Evolutionary conservation across 2,797 vertebrate species (phyloP), one percentile per base, ranked within the genome.

Genomic region (Geotria australis): DNA sequence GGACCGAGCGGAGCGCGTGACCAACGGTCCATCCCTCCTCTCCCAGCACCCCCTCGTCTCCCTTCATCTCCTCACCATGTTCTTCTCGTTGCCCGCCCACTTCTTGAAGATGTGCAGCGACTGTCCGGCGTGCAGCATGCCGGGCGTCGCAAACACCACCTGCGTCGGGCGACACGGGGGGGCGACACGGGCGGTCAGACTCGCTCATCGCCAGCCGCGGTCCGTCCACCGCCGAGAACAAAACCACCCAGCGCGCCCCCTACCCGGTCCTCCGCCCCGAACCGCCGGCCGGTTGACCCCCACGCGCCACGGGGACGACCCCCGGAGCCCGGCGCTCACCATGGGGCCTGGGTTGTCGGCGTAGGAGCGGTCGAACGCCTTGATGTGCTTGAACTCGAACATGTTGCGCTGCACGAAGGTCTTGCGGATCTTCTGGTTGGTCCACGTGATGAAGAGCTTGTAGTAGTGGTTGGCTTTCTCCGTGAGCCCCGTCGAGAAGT

Each of bases 381-480:
- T 98, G 64, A 98, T 95, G 68, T 96, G 91, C 60, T 98, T 95
- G 69, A 98, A 98, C 62, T 98, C 91, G 62, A 98, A 98, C 91
- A 94, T 98, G 72, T 98, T 98, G 64, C 89, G 80, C 68, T 98
- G 88, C 6, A 96, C 91, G 7, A 96, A 95, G 0, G 91, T 96
- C 57, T 98, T 96, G 47, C 91, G 68, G 61, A 98, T 98, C 67
- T 98, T 98, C 74, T 98, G 91, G 62, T 98, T 98, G 58, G 91
- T 98, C 91, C 91, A 98, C 0, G 91, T 93, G 60, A 98, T 98
- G 69, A 96, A 98, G n/a, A 98, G 81, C 65, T 98, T 98, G 73
- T 98, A 96, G 59, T 96, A 96, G 59, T 98, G 86, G 53, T 96
- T 98, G 1, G 91, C 91, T 58, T 98, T 96, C 73, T 98, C 91